These are phyloP conservation scores for Tolypeutes matacus DNA, from an alignment of 2,797 vertebrate species.

Conservation along the genomic window DNA sequence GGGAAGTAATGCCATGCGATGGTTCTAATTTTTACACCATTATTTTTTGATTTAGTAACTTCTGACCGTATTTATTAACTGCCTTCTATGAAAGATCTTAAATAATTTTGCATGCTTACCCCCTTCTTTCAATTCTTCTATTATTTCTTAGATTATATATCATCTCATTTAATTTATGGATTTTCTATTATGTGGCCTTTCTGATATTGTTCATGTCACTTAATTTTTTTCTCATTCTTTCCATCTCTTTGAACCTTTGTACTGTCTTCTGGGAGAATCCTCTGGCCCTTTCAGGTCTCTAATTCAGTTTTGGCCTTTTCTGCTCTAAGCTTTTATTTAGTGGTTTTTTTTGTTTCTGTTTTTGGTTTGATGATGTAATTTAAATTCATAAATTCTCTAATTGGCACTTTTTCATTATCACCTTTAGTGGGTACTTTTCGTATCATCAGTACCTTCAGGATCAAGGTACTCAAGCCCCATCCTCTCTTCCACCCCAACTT, in stretches of 20 bases:
- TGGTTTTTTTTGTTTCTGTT: neutral
- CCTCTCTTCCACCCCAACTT: no score
- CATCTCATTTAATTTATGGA: neutral
- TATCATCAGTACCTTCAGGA: neutral
- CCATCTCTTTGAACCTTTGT: neutral
- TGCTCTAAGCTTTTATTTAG: neutral
- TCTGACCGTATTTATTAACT: neutral
- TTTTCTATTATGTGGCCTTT: neutral
- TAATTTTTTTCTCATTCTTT: neutral
- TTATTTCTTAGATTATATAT: neutral
- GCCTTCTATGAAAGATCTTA: neutral
- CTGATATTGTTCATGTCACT: neutral
- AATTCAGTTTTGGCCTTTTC: neutral
- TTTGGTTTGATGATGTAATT: neutral
- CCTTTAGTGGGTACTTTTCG: neutral
- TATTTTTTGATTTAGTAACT: neutral
- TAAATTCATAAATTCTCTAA: neutral
- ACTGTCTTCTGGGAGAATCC: neutral
- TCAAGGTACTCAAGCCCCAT: no score
- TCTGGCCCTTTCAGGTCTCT: neutral
- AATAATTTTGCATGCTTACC: neutral
- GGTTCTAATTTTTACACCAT: neutral
- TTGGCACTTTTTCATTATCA: neutral
- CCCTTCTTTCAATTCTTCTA: neutral
- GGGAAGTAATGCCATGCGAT: neutral